Evolutionary conservation across 2,888 invertebrate genomes (phyloP), one percentile per base, ranked within the genome.

Genomic region (Eugnorisma glareosa): DNA sequence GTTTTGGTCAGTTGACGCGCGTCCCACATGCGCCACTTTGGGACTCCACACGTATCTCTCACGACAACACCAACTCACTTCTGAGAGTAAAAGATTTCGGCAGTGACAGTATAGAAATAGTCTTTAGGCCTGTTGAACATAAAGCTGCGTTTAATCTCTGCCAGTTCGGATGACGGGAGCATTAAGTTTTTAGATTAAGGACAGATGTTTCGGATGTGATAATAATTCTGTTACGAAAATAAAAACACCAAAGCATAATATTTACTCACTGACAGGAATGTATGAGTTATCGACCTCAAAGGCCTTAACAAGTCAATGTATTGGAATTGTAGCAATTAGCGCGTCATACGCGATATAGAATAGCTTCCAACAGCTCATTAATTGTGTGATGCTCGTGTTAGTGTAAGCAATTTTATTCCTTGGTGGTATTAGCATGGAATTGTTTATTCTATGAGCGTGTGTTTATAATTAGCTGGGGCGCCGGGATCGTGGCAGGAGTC

Each of bases 401-500:
- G 86, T 85, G 88, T 91, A 92, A 89, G 91, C 93, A 89, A 94
- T 90, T 93, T 89, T 93, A 90, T 90, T 89, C 93, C 91, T 93
- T 93, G 90, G 75, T 84, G 77, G 87, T 89, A 93, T 94, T 92
- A 93, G 88, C 92, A 92, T 94, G 91, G 87, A 91, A 92, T 89
- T 91, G 92, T 91, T 91, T 93, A 92, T 95, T 90, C 91, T 93
- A 87, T 92, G 91, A 89, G 88, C 87, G 85, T 84, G 89, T 87
- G 91, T 91, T 91, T 95, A 95, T 95, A 95, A 95, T 96, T 95
- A 96, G 94, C 91, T 86, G 86, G 77, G 92, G 93, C 93, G 94
- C 92, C 92, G 92, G 92, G 93, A 92, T 92, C 91, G 93, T 95
- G 95, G 96, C 96, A 95, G 92, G 91, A 94, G 95, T 94, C 96